Evolutionary conservation across 2,888 invertebrate species (phyloP).

Genomic region (Cheilosia grossa): DNA sequence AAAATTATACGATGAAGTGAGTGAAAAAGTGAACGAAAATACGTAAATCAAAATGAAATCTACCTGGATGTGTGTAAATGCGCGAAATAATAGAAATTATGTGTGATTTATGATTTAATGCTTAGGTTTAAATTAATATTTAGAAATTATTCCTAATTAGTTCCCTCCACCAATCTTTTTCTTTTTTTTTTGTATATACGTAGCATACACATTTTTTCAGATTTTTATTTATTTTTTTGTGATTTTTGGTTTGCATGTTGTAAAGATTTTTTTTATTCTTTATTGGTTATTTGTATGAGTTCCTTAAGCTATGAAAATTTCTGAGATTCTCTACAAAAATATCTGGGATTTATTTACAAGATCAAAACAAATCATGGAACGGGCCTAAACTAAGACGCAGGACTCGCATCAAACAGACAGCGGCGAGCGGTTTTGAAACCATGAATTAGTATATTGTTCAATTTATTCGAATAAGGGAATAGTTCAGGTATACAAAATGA

Average conservation of each 20-base stretch:
- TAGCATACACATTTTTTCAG: neutral
- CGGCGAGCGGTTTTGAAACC: too few relatives aligned
- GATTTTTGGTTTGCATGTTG: slow-evolving; percentile 29
- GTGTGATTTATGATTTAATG: slow-evolving; percentile 25
- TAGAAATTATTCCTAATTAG: neutral
- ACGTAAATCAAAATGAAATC: slow-evolving; percentile 11
- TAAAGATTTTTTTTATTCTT: neutral
- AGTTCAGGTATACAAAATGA: too few relatives aligned
- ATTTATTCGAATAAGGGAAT: too few relatives aligned
- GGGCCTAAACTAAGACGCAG: too few relatives aligned
- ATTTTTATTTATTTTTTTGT: slow-evolving; percentile 18
- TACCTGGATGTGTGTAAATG: neutral
- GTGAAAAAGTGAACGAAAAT: slow-evolving; percentile 15
- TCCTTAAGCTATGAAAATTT: slow-evolving; percentile 4
- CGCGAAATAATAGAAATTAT: neutral
- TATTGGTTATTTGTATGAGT: neutral
- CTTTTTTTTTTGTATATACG: neutral
- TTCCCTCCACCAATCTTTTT: slow-evolving; percentile 35
- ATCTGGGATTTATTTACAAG: slow-evolving; percentile 17
- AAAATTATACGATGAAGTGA: slow-evolving; percentile 16
- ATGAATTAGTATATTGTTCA: too few relatives aligned
- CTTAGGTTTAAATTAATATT: slow-evolving; percentile 16
- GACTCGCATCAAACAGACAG: too few relatives aligned
- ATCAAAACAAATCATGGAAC: neutral
- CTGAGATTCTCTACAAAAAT: slow-evolving; percentile 12